These are phyloP conservation scores for Cavia porcellus DNA, from an alignment of 2,113 vertebrate genomes.

Conservation along the genomic window DNA sequence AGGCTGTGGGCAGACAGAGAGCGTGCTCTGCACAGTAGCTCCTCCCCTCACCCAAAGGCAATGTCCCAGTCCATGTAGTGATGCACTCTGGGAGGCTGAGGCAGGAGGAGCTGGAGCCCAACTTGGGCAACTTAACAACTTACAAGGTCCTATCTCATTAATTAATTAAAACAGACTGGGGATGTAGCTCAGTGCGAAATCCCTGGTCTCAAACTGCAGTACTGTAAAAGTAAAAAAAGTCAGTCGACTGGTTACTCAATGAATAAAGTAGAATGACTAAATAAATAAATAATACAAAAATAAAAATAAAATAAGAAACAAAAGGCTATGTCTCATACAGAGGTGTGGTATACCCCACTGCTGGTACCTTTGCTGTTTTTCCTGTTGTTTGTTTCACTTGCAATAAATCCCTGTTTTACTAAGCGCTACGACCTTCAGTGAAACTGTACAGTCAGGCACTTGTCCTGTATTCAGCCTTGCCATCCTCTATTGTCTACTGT, in stretches of 20 bases:
- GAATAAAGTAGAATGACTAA: not conserved
- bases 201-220: not conserved
- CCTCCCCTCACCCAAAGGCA: accelerated
- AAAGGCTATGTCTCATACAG: not conserved
- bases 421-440: not conserved
- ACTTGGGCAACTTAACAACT: not conserved
- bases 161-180: not conserved
- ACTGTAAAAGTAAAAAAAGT: not conserved
- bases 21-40: not conserved
- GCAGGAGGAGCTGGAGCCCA: not conserved
- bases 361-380: not conserved
- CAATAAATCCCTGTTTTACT: too few species aligned
- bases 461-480: accelerated
- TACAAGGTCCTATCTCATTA: not conserved
- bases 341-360: too few species aligned
- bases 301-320: not conserved
- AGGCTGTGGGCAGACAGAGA: not conserved
- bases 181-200: not conserved
- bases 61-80: not conserved
- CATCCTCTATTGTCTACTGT: accelerated
- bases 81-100: not conserved
- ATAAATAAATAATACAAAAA: not conserved
- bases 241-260: not conserved
- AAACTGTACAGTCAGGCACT: too few species aligned
- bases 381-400: not conserved